Conservation (phyloP, 2,888 invertebrate species). For the Conomelus anceps region DNA sequence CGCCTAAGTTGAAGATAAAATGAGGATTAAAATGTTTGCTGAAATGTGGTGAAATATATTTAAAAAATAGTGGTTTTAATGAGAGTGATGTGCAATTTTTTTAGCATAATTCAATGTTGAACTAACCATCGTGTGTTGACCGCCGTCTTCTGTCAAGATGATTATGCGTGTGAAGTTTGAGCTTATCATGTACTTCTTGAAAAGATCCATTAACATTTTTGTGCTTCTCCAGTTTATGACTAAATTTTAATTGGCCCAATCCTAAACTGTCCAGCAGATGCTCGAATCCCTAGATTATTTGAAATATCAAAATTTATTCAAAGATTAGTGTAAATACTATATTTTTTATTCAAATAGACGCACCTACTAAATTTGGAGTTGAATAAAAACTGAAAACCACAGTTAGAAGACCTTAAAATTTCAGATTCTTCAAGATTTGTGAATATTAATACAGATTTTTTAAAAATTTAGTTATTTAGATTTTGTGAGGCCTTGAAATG, state of each 20-base stretch:
- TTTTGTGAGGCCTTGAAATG: no score
- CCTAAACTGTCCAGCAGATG: constrained; percentile 20
- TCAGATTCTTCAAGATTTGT: no score
- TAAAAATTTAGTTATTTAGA: no score
- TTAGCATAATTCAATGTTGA: neutral
- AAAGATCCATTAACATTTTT: constrained; percentile 1
- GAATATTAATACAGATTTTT: no score
- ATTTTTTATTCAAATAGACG: no score
- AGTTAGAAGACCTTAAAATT: no score
- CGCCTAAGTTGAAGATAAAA: no score
- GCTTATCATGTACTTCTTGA: constrained; percentile 8
- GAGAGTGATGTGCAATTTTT: neutral
- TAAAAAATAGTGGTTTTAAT: no score
- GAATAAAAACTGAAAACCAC: no score
- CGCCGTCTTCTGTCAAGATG: neutral
- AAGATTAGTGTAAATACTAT: neutral
- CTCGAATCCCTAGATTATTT: constrained; percentile 22
- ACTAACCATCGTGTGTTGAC: neutral
- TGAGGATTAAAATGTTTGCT: no score
- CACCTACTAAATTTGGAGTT: no score
- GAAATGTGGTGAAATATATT: no score
- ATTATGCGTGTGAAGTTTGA: neutral
- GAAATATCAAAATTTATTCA: neutral
- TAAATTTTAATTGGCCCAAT: constrained; percentile 11
- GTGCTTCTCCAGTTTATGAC: constrained; percentile 1